These are phyloP conservation scores for Indicator indicator DNA, from an alignment of 2,113 vertebrate genomes.

Conservation along the genomic window DNA sequence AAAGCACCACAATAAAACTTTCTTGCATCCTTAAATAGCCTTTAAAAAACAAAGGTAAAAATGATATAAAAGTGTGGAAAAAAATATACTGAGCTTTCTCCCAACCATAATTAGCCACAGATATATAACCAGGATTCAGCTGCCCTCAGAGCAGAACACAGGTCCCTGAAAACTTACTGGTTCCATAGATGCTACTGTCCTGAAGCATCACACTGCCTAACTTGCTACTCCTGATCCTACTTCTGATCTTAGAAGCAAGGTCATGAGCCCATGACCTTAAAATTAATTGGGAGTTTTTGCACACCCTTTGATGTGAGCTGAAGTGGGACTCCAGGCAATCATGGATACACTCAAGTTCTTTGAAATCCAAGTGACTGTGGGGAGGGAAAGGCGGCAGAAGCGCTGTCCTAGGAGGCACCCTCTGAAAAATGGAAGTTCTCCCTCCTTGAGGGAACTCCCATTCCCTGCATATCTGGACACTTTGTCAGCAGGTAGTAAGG, in stretches of 20 bases:
- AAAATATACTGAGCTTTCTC: background rate
- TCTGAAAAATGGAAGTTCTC: background rate
- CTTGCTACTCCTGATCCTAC: slow-evolving; percentile 8
- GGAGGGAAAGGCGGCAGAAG: background rate
- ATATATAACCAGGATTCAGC: background rate
- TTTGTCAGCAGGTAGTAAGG: background rate
- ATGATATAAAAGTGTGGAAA: background rate
- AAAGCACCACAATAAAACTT: background rate
- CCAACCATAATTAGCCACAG: background rate
- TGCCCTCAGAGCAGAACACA: background rate
- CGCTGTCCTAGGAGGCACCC: background rate
- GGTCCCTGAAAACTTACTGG: background rate
- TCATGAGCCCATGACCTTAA: slow-evolving; percentile 35
- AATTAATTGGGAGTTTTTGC: slow-evolving; percentile 52
- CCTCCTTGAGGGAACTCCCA: background rate
- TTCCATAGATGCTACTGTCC: background rate
- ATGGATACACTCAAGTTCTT: slow-evolving; percentile 10
- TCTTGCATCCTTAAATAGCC: background rate
- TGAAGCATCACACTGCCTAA: background rate
- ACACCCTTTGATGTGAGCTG: slow-evolving; percentile 37
- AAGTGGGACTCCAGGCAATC: slow-evolving; percentile 6
- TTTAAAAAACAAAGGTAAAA: background rate
- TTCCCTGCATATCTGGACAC: background rate
- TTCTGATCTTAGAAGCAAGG: slow-evolving; percentile 46
- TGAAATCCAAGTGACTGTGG: background rate